These are phyloP conservation scores for Bruchidius siliquastri DNA, from an alignment of 2,888 invertebrate genomes.

Conservation along the genomic window DNA sequence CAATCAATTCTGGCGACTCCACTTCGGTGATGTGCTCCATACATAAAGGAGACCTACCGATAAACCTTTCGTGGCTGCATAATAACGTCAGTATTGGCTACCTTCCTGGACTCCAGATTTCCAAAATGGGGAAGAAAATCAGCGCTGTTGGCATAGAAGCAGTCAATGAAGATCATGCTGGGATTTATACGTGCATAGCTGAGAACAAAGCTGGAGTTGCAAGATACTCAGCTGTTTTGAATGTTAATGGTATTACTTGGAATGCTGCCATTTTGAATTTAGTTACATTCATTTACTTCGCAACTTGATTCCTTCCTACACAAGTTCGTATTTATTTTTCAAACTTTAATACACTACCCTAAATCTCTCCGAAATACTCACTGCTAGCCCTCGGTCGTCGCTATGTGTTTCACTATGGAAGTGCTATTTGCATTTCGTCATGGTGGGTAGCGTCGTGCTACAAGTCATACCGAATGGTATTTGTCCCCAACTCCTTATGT, in stretches of 20 bases:
- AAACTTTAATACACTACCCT: too few relatives aligned
- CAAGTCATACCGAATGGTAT: too few relatives aligned
- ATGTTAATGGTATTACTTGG: conserved; percentile 59
- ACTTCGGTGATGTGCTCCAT: conserved; percentile 65
- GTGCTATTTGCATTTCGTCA: too few relatives aligned
- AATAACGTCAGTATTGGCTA: conserved; percentile 55
- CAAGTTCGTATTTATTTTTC: too few relatives aligned
- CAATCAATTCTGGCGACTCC: conserved; percentile 64
- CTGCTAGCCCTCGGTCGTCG: too few relatives aligned
- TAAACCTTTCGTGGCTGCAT: conserved; percentile 69
- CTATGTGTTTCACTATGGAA: too few relatives aligned
- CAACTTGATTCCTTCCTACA: too few relatives aligned
- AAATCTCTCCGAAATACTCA: too few relatives aligned
- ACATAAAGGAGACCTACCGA: conserved; percentile 69
- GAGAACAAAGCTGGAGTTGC: conserved; percentile 63
- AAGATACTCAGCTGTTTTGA: conserved; percentile 58
- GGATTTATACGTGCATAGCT: conserved; percentile 70
- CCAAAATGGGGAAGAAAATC: conserved; percentile 51
- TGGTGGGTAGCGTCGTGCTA: too few relatives aligned
- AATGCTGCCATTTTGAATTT: not conserved
- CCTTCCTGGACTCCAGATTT: conserved; percentile 35
- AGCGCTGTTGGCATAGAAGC: conserved; percentile 66
- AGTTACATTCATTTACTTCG: too few relatives aligned
- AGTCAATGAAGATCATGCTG: conserved; percentile 67
- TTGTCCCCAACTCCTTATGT: too few relatives aligned